phyloP scores from a whole-genome alignment of 2,888 invertebrate species.

The Cloeon dipterum region DNA sequence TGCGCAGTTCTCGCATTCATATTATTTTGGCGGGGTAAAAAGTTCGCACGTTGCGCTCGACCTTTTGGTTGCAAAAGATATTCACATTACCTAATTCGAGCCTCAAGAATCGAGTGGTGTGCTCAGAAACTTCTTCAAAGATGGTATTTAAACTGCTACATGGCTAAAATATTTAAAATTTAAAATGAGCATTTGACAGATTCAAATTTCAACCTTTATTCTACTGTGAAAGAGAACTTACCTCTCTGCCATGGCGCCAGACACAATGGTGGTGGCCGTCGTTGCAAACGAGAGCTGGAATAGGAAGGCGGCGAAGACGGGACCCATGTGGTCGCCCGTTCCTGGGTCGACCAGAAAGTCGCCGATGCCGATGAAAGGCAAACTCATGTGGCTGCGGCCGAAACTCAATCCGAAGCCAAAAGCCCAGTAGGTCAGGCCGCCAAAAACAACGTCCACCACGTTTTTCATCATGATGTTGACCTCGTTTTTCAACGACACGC shows the following conservation, averaged over 20 bases:
- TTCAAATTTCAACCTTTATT: too few species aligned
- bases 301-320: conserved; percentile 65
- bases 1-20: too few species aligned
- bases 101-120: too few species aligned
- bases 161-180: too few species aligned
- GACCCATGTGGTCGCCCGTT: conserved; percentile 49
- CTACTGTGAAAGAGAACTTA: too few species aligned
- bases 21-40: too few species aligned
- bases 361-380: conserved; percentile 63
- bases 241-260: conserved; percentile 89
- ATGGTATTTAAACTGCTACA: too few species aligned
- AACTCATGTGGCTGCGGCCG: conserved; percentile 45
- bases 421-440: conserved; percentile 83
- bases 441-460: conserved; percentile 75
- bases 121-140: too few species aligned
- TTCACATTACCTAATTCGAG: too few species aligned
- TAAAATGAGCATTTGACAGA: too few species aligned
- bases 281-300: conserved; percentile 83
- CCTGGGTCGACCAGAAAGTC: conserved; percentile 59
- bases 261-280: conserved; percentile 75
- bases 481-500: conserved; percentile 81
- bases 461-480: conserved; percentile 98
- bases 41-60: too few species aligned
- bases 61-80: too few species aligned
- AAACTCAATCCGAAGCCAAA: conserved; percentile 86